A percentile compares a stretch with the other conserved stretches of the same genome.
Conservation (phyloP, 2,797 vertebrate genomes). For the Agapornis canus region DNA sequence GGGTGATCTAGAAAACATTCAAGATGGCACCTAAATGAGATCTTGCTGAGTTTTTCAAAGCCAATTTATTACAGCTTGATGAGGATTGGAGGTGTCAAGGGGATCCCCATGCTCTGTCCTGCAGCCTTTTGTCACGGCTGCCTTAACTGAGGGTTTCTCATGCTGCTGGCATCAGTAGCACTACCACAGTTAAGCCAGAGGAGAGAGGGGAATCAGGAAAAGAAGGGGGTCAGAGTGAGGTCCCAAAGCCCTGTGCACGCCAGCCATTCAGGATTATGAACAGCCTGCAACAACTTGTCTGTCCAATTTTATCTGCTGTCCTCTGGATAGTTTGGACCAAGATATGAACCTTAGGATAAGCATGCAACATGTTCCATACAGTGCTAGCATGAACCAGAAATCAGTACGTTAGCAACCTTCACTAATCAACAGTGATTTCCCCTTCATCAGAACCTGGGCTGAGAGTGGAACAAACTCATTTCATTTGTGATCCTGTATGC, state of each 20-base stretch:
- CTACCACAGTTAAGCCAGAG: not conserved
- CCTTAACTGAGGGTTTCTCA: not conserved
- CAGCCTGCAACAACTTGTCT: not conserved
- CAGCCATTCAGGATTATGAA: not conserved
- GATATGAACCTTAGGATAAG: not conserved
- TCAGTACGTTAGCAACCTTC: not conserved
- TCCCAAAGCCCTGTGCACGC: accelerated
- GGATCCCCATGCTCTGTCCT: not conserved
- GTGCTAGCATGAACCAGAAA: not conserved
- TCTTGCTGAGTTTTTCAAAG: not conserved
- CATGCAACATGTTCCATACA: accelerated
- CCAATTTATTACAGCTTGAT: not conserved
- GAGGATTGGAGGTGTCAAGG: not conserved
- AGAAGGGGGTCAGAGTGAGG: not conserved
- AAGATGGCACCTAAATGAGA: not conserved
- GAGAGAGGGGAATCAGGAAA: not conserved
- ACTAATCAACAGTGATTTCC: not conserved
- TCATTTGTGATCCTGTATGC: conserved; percentile 36
- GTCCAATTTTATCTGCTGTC: not conserved
- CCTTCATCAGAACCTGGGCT: not conserved
- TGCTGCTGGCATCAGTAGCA: not conserved
- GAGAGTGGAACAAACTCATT: conserved; percentile 32
- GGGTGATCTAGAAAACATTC: not conserved
- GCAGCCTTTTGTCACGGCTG: not conserved
- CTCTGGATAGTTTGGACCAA: not conserved